A percentile compares a stretch with the other conserved stretches of the same genome.
These are phyloP conservation scores for Bombus breviceps DNA, from an alignment of 1,140 invertebrate genomes.

Conservation along the genomic window DNA sequence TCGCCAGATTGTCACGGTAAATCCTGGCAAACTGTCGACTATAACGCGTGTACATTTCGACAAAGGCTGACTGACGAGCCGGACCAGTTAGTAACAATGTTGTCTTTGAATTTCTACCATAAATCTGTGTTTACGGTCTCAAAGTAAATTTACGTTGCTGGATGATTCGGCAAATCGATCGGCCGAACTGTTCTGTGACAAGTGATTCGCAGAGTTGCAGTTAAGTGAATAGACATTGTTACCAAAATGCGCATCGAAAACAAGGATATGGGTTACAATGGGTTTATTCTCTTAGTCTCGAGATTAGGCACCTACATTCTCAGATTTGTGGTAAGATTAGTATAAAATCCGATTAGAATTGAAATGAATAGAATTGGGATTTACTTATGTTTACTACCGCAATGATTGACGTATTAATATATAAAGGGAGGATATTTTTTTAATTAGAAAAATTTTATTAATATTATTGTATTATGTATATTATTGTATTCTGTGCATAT, in stretches of 20 bases:
- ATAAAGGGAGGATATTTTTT: too few relatives aligned
- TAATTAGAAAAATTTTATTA: too few relatives aligned
- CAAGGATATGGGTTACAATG: background rate
- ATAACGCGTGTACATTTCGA: background rate
- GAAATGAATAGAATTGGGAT: background rate
- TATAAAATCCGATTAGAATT: background rate
- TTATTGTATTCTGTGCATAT: too few relatives aligned
- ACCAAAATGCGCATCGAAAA: background rate
- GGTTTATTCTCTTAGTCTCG: background rate
- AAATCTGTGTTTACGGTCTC: conserved; percentile 7
- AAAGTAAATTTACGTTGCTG: background rate
- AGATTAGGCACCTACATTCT: background rate
- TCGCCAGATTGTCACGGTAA: background rate
- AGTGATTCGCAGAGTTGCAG: background rate
- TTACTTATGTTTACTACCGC: too few relatives aligned
- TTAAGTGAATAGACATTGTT: background rate
- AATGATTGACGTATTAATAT: too few relatives aligned
- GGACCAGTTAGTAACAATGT: background rate
- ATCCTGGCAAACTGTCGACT: background rate
- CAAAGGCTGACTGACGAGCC: background rate
- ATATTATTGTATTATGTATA: too few relatives aligned
- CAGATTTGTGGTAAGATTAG: too few relatives aligned
- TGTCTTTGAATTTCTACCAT: conserved; percentile 12
- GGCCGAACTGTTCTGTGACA: background rate
- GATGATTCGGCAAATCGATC: background rate